Base-by-base conservation (phyloP, 2,113 vertebrate genomes). In the Cyprinodon tularosa region DNA sequence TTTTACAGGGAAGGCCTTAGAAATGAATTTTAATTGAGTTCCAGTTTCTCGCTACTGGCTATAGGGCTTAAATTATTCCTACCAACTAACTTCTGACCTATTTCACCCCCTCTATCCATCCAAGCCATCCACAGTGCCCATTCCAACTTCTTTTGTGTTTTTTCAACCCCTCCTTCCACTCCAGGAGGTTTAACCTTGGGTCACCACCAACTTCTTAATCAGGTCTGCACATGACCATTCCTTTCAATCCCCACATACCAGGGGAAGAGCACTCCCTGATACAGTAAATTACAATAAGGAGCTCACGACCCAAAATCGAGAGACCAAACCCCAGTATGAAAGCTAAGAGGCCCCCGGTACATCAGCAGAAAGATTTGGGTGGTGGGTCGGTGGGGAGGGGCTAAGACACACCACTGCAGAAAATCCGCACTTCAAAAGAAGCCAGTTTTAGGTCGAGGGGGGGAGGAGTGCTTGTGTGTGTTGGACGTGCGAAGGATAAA, bases 401-500 rank as follows among this genome's bases (percentile, higher is more conserved):
- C 61, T 36, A 76, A 29, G 70, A 84, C 88, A 81, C 86, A 91
- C 85, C 88, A 90, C 89, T 90, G 72, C 81, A 82, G 84, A 91
- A 93, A 93, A 91, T 89, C 90, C 85, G 80, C 90, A 91, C 92
- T 91, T 92, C 92, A 93, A 93, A 93, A 88, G 90, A 62, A 85
- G 50, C 20, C 50, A 48, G 79, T 76, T 81, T 89, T 88, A 90
- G 81, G 89, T 60, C 45, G 76, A 50, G 75, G 66, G 68, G 44
- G 63, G 69, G 53, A 60, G 45, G 63, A 72, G 62, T 57, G 29
- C 29, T 29, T 29, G 78, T 62, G 81, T 64, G 77, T 62, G 69
- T 57, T 57, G 73, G 72, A 71, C 77, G 68, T 66, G 73, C 45
- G 66, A 59, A 76, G 66, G 86, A 82, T 79, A 64, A 78, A 86